Evolutionary conservation across 1,140 invertebrate species (phyloP).

Genomic region (Drosophila albomicans): DNA sequence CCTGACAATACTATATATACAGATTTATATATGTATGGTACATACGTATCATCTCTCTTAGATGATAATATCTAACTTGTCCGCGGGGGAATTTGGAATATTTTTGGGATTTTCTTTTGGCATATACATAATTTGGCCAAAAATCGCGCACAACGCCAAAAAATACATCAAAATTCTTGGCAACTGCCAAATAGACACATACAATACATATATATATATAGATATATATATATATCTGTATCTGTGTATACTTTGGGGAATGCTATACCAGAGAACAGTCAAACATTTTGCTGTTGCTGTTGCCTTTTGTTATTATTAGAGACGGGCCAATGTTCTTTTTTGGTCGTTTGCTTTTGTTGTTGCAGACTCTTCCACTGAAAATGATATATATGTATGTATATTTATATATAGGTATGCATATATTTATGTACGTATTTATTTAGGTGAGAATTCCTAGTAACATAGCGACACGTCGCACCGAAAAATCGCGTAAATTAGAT

Average conservation of each 20-base stretch:
- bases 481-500: constrained; percentile 48
- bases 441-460: constrained; percentile 73
- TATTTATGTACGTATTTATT: constrained; percentile 48
- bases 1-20: constrained; percentile 37
- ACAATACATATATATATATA: constrained; percentile 12
- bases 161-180: constrained; percentile 78
- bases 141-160: constrained; percentile 49
- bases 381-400: constrained; percentile 28
- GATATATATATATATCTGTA: constrained; percentile 4
- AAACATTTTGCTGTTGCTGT: constrained; percentile 27
- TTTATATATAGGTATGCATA: constrained; percentile 27
- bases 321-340: constrained; percentile 46
- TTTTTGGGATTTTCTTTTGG: constrained; percentile 40
- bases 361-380: constrained; percentile 19
- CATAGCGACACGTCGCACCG: constrained; percentile 54
- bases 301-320: constrained; percentile 72
- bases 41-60: constrained; percentile 9
- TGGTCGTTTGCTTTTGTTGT: constrained; percentile 19
- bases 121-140: constrained; percentile 43
- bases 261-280: constrained; percentile 30
- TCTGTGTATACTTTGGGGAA: constrained; percentile 30
- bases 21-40: background rate
- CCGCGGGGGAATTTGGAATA: constrained; percentile 29
- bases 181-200: constrained; percentile 48
- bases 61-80: constrained; percentile 14